phyloP scores from a whole-genome alignment of 92 coral and sea anemone genomes.

The Nematostella vectensis region DNA sequence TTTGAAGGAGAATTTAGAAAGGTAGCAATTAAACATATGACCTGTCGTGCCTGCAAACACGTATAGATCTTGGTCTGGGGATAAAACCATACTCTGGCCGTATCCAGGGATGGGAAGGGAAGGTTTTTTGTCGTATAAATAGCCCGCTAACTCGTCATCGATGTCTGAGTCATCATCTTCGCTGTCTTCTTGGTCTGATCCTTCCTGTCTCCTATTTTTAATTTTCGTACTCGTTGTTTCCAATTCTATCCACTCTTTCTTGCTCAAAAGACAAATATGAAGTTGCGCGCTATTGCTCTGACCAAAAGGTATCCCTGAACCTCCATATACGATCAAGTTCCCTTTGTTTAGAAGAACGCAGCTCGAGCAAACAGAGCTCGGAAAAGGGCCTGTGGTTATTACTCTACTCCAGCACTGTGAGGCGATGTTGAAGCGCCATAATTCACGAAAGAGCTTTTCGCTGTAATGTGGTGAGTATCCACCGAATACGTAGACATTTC shows the following conservation, averaged over 20 bases:
- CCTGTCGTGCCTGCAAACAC: conserved; percentile 96
- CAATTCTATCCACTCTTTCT: conserved; percentile 48
- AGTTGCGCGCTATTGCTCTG: conserved; percentile 70
- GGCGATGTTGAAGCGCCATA: conserved; percentile 78
- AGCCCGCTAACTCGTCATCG: neutral
- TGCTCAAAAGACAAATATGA: conserved; percentile 47
- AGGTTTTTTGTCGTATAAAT: conserved; percentile 1
- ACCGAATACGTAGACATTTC: conserved; percentile 76
- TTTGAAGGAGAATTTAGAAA: conserved; percentile 50
- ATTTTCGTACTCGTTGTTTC: conserved; percentile 20
- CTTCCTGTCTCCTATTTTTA: conserved; percentile 12
- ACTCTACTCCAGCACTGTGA: conserved; percentile 53
- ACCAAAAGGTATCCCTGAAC: conserved; percentile 98
- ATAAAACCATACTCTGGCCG: conserved; percentile 86
- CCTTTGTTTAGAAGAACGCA: conserved; percentile 61
- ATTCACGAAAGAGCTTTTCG: conserved; percentile 55
- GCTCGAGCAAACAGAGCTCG: conserved; percentile 83
- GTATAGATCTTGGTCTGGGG: conserved; percentile 71
- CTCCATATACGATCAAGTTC: conserved; percentile 78
- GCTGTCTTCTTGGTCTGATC: conserved; percentile 10
- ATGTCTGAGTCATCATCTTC: conserved; percentile 11
- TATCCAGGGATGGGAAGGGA: conserved; percentile 71
- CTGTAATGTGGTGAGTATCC: conserved; percentile 73
- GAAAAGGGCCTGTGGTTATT: conserved; percentile 56
- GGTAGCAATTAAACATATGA: conserved; percentile 52